A percentile compares a stretch with the other conserved stretches of the same genome.
These are phyloP conservation scores for Drosophila acutilabella DNA, from an alignment of 2,888 invertebrate genomes.

Conservation along the genomic window DNA sequence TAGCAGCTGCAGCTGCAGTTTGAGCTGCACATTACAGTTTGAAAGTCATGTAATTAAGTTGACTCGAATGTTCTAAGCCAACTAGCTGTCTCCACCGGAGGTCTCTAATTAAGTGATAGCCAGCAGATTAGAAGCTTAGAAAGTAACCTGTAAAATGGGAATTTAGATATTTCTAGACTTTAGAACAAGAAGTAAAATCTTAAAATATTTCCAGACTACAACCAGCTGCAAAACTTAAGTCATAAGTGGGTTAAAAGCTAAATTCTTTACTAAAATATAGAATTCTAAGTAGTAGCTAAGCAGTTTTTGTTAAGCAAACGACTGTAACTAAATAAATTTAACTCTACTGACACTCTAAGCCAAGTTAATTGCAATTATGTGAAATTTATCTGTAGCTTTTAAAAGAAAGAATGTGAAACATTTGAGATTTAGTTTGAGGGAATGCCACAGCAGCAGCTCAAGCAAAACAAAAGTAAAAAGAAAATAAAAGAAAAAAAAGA, in stretches of 20 bases:
- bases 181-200: too few species aligned
- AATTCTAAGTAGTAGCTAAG: too few species aligned
- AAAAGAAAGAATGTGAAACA: slow-evolving; percentile 11
- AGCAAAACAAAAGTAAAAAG: slow-evolving; percentile 2
- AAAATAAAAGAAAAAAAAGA: background rate
- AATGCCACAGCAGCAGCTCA: slow-evolving; percentile 12
- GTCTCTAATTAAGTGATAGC: slow-evolving; percentile 11
- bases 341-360: background rate
- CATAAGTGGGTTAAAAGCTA: too few species aligned
- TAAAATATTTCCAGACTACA: too few species aligned
- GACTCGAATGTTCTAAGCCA: too few species aligned
- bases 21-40: slow-evolving; percentile 26
- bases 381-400: slow-evolving; percentile 17
- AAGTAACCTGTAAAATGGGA: too few species aligned
- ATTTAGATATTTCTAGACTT: too few species aligned
- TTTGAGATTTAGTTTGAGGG: slow-evolving; percentile 7
- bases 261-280: too few species aligned
- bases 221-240: too few species aligned
- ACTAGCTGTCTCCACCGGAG: background rate
- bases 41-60: slow-evolving; percentile 30
- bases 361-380: slow-evolving; percentile 15
- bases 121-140: too few species aligned
- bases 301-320: background rate
- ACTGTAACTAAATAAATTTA: background rate
- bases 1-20: slow-evolving; percentile 5